Evolutionary conservation across 2,797 vertebrate species (phyloP), one percentile per base, ranked within the genome.

Genomic region (Anomalospiza imberbis): DNA sequence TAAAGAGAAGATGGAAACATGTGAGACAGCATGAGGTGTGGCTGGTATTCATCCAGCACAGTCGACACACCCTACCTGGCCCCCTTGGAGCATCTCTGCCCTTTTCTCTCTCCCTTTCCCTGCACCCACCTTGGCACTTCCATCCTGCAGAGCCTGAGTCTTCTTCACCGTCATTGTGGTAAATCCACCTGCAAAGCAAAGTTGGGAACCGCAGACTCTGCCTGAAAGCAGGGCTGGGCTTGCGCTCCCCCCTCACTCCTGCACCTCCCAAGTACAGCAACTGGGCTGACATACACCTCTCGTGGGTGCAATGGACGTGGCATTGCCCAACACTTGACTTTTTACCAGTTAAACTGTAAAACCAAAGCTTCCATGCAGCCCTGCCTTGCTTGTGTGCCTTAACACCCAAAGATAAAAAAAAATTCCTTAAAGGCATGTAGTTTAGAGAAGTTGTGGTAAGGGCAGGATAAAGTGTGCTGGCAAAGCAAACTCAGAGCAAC

Each of bases 51-150:
- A 65, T 22, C 29, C 4, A 31, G 34, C 24, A 70, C 51, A 62
- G 40, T 16, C 2, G 3, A 40, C 32, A 40, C 0, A 2, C 10
- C 9, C 53, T 36, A 11, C 50, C 50, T 12, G 25, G 7, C 0
- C 0, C 71, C 57, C 60, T 25, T 4, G 55, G n/a, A 45, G 65
- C 63, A 22, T 12, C 20, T 50, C 36, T 62, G 40, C 71, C 62
- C 55, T 75, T 51, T 31, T 31, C 19, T 50, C 7, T 72, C 42
- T 61, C 67, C 38, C 42, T 72, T 63, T 55, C 40, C 63, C 60
- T 2, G 0, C 11, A 92, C 98, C 87, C 71, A 98, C 98, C 57
- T 97, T 97, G 74, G 85, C 22, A 54, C 91, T 97, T 95, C 95
- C 97, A 36, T 97, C 97, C 88, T 79, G 94, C 95, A 95, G 48